phyloP scores from a whole-genome alignment of 1,140 invertebrate genomes.

The Drosophila insularis region DNA sequence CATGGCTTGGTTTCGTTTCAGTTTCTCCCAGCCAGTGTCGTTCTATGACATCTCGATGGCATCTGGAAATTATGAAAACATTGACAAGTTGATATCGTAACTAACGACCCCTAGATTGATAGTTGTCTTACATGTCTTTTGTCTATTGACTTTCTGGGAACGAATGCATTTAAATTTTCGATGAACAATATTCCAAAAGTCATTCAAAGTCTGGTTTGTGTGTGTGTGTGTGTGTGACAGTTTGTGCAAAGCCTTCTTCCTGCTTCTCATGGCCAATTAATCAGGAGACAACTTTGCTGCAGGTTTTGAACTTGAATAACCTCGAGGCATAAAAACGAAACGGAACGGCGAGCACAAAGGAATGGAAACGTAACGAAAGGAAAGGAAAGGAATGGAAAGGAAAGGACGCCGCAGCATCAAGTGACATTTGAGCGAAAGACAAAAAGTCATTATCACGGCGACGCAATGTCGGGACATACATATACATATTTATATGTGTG shows the following conservation, averaged over 20 bases:
- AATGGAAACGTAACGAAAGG: constrained; percentile 1
- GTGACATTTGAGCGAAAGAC: constrained; percentile 76
- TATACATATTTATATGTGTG: not conserved
- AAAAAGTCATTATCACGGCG: constrained; percentile 80
- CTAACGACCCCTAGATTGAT: too few species aligned
- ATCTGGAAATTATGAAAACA: not conserved
- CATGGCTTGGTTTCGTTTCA: constrained; percentile 24
- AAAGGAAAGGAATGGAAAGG: constrained; percentile 3
- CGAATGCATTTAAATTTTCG: not conserved
- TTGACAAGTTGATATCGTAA: not conserved
- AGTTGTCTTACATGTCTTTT: not conserved
- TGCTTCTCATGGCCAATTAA: constrained; percentile 67
- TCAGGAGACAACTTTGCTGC: constrained; percentile 29
- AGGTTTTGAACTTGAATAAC: constrained; percentile 66
- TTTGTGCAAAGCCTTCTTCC: constrained; percentile 29
- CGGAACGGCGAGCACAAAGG: constrained; percentile 57
- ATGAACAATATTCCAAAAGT: not conserved
- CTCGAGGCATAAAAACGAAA: constrained; percentile 70
- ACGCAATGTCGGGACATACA: constrained; percentile 37
- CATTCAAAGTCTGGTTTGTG: not conserved
- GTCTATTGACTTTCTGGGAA: not conserved
- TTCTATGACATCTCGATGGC: not conserved
- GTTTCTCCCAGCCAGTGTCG: not conserved
- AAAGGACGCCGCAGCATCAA: constrained; percentile 49
- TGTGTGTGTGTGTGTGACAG: constrained; percentile 17